These are phyloP conservation scores for Channallabes apus DNA, from an alignment of 2,797 vertebrate genomes.

Conservation along the genomic window DNA sequence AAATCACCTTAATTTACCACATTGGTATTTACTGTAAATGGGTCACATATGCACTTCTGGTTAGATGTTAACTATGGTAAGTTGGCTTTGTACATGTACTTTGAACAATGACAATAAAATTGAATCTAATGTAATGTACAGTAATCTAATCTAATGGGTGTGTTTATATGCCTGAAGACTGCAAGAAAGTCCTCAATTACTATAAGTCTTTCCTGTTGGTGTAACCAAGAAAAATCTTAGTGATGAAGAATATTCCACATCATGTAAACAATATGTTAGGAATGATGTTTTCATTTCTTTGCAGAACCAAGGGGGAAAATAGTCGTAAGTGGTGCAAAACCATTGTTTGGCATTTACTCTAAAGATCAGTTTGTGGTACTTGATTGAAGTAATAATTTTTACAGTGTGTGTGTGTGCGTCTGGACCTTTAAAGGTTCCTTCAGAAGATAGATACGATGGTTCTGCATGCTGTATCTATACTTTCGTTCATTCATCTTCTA, in stretches of 20 bases:
- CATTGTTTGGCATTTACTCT: neutral
- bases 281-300: neutral
- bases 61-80: no score
- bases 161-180: no score
- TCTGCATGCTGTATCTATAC: neutral
- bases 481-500: no score
- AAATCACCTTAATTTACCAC: no score
- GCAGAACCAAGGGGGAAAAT: neutral
- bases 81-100: no score
- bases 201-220: neutral
- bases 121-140: no score
- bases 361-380: slow-evolving; percentile 13
- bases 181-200: no score
- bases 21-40: no score
- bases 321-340: neutral
- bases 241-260: neutral
- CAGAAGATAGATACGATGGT: neutral
- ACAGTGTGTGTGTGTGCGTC: neutral
- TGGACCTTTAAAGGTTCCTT: neutral
- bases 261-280: neutral
- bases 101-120: no score
- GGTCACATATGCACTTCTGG: no score
- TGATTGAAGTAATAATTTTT: neutral
- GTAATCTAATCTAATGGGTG: no score
- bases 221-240: neutral